Base-by-base conservation (phyloP, 1,140 invertebrate genomes). In the Dufourea novaeangliae region DNA sequence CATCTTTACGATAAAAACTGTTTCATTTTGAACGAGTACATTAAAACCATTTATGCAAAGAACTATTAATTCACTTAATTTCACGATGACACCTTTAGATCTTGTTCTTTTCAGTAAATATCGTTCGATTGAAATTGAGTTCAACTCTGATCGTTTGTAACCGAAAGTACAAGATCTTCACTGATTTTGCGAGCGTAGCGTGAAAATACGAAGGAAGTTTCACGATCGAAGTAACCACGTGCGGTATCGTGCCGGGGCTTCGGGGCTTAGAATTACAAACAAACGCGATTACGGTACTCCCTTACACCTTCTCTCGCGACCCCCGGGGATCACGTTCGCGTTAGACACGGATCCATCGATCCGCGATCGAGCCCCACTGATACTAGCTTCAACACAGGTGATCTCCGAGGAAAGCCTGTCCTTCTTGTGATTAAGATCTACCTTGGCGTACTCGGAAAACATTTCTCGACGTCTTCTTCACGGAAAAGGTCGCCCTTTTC, bases 251-350 rank as follows among this genome's bases (percentile, higher is more conserved):
- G 75, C 63, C 61, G 67, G 84, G 88, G 88, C 87, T 88, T 89
- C 88, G 67, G 74, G 79, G 88, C 85, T 89, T 89, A 88, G 87
- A 88, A 89, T 89, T 89, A 88, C 88, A 87, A 86, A 88, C 86
- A 89, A 89, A 89, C 83, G 80, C 88, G 88, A 89, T 89, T 89
- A 89, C 80, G 78, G 72, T 83, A 83, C 81, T 79, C 82, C 70
- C 59, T 73, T 71, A 70, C 72, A 39, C 57, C 74, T 78, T 57
- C 25, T 52, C 34, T 20, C 66, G 27, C 46, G 59, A 59, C 56
- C 39, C 56, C 39, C 52, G n/a, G 52, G 54, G 78, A 75, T 79
- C 72, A 69, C 57, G 72, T 79, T 41, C 44, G 14, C 22, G 37
- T 41, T 32, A n/a, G 70, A 78, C 46, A 66, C 39, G 41, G 61